phyloP scores from a whole-genome alignment of 2,113 vertebrate genomes.

The Ginglymostoma cirratum region DNA sequence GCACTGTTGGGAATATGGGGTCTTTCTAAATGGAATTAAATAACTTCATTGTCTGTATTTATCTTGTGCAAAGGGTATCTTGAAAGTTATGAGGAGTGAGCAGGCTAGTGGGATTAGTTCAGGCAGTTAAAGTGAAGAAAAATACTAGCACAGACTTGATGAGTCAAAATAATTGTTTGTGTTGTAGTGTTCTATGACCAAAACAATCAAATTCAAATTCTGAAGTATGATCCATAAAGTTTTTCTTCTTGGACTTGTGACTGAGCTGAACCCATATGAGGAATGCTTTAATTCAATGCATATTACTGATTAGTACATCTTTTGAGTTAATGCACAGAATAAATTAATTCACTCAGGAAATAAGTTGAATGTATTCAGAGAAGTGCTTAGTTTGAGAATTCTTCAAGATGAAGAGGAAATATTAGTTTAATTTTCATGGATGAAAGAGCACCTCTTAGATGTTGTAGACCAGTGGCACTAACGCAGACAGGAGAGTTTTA shows the following conservation, averaged over 20 bases:
- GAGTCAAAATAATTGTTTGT: not conserved
- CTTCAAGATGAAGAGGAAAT: conserved; percentile 14
- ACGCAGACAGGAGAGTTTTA: not conserved
- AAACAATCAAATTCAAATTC: not conserved
- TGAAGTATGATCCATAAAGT: not conserved
- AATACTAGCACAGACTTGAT: not conserved
- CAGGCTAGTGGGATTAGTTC: no score
- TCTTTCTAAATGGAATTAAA: not conserved
- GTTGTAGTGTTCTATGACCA: not conserved
- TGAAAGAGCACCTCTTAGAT: not conserved
- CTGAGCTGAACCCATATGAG: not conserved
- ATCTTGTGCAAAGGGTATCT: not conserved
- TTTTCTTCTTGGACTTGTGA: not conserved
- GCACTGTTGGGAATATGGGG: not conserved
- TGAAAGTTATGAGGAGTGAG: no score
- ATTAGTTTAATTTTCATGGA: not conserved
- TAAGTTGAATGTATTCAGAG: not conserved
- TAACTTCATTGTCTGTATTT: not conserved
- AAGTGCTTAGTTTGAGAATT: not conserved
- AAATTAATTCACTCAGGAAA: not conserved
- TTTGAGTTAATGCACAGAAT: not conserved
- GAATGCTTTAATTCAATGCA: not conserved
- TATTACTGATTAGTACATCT: not conserved
- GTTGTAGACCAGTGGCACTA: not conserved
- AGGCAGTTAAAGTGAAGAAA: no score